Percentiles rank a stretch among this genome's conserved stretches.
Evolutionary conservation across 2,797 vertebrate species (phyloP).

Genomic region (Steatocranus sp.): DNA sequence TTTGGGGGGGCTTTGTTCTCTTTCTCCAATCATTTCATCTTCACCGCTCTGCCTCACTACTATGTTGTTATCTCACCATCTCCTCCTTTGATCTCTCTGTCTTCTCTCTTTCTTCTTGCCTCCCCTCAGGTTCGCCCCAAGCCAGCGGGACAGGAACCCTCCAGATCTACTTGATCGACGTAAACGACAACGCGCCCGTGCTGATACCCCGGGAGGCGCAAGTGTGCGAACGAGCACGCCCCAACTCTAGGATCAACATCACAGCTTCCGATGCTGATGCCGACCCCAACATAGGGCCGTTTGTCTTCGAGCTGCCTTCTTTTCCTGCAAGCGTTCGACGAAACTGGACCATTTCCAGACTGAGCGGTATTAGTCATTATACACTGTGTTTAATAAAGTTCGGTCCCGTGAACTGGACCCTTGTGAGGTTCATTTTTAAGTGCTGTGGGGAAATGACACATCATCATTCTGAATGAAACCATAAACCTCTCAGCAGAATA

Average conservation of each 20-base stretch:
- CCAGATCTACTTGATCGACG: conserved; percentile 94
- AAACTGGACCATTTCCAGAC: conserved; percentile 94
- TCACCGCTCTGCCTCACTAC: not conserved
- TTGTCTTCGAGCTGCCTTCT: conserved; percentile 92
- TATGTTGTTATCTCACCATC: not conserved
- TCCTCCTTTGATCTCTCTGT: not conserved
- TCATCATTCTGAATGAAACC: conserved; percentile 17
- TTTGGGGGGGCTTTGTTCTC: not conserved
- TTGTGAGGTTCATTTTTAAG: not conserved
- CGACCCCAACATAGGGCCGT: conserved; percentile 92
- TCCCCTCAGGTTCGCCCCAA: conserved; percentile 83
- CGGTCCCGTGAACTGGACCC: not conserved
- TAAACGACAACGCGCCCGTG: conserved; percentile 94
- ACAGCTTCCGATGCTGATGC: conserved; percentile 89
- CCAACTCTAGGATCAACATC: conserved; percentile 88
- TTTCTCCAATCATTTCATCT: conserved; percentile 9
- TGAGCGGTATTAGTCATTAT: conserved; percentile 78
- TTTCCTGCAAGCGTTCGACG: conserved; percentile 83
- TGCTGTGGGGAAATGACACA: not conserved
- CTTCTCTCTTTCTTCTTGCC: not conserved
- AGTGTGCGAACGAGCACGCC: conserved; percentile 86
- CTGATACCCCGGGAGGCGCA: conserved; percentile 90
- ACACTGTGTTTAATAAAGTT: not conserved
- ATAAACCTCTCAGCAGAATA: conserved; percentile 10
- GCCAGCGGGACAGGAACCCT: conserved; percentile 95